phyloP scores from a whole-genome alignment of 2,797 vertebrate species.

The Acanthurus tractus region DNA sequence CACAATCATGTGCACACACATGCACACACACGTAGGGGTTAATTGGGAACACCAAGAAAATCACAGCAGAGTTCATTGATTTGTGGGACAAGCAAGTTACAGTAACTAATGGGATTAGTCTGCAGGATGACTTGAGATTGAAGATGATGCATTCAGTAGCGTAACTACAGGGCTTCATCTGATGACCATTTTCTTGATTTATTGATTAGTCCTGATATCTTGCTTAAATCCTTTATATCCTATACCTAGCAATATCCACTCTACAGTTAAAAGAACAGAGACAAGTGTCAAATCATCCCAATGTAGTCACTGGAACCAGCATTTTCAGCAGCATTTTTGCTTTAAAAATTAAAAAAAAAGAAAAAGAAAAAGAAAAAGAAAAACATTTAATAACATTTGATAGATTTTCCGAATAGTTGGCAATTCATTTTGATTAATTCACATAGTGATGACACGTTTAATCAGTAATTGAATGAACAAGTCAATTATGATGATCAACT shows the following conservation, averaged over 20 bases:
- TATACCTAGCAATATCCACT: background rate
- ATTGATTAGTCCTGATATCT: too few relatives aligned
- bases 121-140: constrained; percentile 16
- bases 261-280: background rate
- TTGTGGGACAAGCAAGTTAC: constrained; percentile 30
- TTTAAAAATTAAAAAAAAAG: too few relatives aligned
- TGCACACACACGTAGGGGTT: constrained; percentile 6
- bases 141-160: background rate
- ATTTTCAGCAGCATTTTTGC: too few relatives aligned
- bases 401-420: background rate
- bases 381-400: too few relatives aligned
- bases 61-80: constrained; percentile 25
- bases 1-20: constrained; percentile 19
- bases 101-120: constrained; percentile 10
- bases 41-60: constrained; percentile 44
- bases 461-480: too few relatives aligned
- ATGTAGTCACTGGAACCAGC: background rate
- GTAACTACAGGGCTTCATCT: too few relatives aligned
- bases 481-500: too few relatives aligned
- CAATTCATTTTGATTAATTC: background rate
- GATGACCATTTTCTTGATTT: too few relatives aligned
- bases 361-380: too few relatives aligned
- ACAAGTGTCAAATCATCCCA: background rate
- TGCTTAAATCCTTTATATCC: background rate
- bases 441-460: too few relatives aligned